These are phyloP conservation scores for Vesta saturnalis DNA, from an alignment of 2,888 invertebrate genomes.

Conservation along the genomic window DNA sequence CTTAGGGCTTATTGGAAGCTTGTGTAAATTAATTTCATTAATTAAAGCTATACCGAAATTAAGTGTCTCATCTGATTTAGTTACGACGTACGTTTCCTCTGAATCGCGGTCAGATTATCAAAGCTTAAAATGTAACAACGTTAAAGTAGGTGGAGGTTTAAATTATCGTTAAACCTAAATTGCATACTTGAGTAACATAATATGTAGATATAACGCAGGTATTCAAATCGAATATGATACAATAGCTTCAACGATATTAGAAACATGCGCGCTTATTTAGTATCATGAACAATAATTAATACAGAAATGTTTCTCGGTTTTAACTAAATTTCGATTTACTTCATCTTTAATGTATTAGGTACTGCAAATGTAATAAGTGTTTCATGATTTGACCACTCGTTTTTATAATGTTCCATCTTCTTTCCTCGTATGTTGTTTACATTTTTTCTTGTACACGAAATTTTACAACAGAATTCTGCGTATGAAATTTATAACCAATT, in stretches of 20 bases:
- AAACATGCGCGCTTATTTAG: conserved; percentile 14
- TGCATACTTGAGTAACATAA: conserved; percentile 38
- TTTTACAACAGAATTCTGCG: too few species aligned
- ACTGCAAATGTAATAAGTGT: too few species aligned
- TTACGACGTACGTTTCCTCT: conserved; percentile 24
- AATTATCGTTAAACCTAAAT: conserved; percentile 31
- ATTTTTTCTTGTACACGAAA: too few species aligned
- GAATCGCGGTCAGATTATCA: conserved; percentile 21
- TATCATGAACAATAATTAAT: background rate
- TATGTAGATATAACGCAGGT: conserved; percentile 37
- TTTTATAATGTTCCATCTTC: too few species aligned
- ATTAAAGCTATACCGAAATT: conserved; percentile 53
- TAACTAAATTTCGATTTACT: too few species aligned
- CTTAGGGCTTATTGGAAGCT: conserved; percentile 51
- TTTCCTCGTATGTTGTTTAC: too few species aligned
- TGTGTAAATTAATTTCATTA: conserved; percentile 54
- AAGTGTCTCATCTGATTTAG: conserved; percentile 45
- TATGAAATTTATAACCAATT: too few species aligned
- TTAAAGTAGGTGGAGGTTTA: conserved; percentile 17
- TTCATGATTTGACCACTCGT: too few species aligned
- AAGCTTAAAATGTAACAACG: conserved; percentile 9
- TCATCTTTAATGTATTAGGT: too few species aligned
- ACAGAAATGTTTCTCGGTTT: background rate
- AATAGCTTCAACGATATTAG: conserved; percentile 25
- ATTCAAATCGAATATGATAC: conserved; percentile 34